Percentiles rank a stretch among this genome's conserved stretches.
Conservation (phyloP, 2,113 vertebrate species). For the Amblyornis subalaris region DNA sequence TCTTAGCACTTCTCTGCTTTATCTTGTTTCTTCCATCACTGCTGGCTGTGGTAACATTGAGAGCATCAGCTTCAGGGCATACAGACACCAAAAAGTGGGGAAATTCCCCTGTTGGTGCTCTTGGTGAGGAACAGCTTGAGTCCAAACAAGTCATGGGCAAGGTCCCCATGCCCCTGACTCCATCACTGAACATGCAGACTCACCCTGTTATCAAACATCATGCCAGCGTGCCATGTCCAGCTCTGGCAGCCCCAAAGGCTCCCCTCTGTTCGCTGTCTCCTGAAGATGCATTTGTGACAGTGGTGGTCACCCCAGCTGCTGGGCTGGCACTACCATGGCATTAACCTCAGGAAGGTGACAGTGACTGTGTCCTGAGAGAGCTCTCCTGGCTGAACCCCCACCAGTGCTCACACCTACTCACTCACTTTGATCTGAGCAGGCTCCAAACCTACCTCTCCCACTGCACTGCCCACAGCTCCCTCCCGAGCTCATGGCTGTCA, state of each 20-base stretch:
- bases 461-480: not conserved
- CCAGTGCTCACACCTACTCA: not conserved
- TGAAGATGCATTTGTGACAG: not conserved
- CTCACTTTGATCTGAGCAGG: not conserved
- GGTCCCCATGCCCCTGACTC: not conserved
- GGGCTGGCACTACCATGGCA: not conserved
- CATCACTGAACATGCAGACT: rapidly evolving
- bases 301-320: not conserved
- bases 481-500: not conserved
- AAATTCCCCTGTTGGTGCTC: not conserved
- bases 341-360: not conserved
- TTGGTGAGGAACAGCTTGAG: not conserved
- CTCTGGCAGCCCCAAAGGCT: not conserved
- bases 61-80: not conserved
- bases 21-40: not conserved
- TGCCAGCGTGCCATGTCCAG: not conserved
- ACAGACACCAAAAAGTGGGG: not conserved
- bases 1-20: not conserved
- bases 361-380: not conserved
- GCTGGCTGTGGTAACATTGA: not conserved
- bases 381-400: not conserved
- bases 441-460: not conserved
- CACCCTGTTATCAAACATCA: not conserved
- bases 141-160: not conserved
- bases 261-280: not conserved